These are phyloP conservation scores for Clarias batrachus DNA, from an alignment of 2,113 vertebrate species.

Conservation along the genomic window DNA sequence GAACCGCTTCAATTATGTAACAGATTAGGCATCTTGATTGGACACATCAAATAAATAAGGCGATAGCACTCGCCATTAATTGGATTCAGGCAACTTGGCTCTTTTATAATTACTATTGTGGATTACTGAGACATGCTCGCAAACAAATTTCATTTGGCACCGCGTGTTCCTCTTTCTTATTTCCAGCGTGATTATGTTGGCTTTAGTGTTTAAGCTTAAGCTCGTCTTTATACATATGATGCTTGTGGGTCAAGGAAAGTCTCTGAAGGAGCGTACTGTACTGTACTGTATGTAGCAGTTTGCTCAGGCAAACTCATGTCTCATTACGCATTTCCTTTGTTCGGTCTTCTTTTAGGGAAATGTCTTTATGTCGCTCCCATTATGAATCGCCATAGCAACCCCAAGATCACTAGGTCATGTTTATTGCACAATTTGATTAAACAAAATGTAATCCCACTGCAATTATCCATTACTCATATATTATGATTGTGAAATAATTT, in stretches of 20 bases:
- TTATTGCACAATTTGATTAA: no score
- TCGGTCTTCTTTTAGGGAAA: not conserved
- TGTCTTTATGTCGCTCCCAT: no score
- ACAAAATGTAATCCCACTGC: no score
- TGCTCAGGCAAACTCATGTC: not conserved
- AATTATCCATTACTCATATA: no score
- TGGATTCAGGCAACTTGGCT: not conserved
- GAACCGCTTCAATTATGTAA: not conserved
- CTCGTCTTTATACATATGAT: not conserved
- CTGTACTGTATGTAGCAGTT: not conserved
- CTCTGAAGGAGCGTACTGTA: not conserved
- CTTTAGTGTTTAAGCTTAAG: no score
- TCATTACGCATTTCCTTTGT: not conserved
- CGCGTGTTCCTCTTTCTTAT: not conserved
- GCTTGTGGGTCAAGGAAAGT: not conserved
- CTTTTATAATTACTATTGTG: not conserved
- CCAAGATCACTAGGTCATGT: no score
- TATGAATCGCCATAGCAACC: no score
- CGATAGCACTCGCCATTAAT: not conserved
- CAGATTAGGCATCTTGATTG: not conserved
- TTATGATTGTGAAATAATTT: no score
- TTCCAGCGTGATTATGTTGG: not conserved
- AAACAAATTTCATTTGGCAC: no score
- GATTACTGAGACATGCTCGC: not conserved
- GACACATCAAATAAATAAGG: not conserved